Evolutionary conservation across 2,113 vertebrate genomes (phyloP), one percentile per base, ranked within the genome.

Genomic region (Pholis gunnellus): DNA sequence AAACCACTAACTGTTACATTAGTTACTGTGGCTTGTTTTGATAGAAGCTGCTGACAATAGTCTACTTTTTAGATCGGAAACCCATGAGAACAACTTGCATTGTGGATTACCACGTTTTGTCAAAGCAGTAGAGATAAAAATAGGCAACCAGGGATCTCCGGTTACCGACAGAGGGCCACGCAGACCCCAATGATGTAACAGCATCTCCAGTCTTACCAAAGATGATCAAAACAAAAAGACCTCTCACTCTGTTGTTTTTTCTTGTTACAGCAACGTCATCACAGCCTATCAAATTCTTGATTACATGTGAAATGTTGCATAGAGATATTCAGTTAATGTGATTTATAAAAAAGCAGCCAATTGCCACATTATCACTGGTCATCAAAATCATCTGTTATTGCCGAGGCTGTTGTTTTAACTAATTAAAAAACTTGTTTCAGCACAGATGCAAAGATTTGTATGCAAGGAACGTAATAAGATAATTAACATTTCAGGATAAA

Each of bases 181-280:
- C 52, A 66, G 60, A 72, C 69, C 68, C 59, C 57, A 31, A 20
- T 86, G 80, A 88, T 48, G 84, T 78, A 70, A 81, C 52, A 59
- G 69, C 64, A 25, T 80, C 56, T 25, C 40, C 66, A 2, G 14
- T 67, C 80, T 38, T 5, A 10, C 6, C 67, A 61, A 70, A 84
- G 81, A 78, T 57, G 0, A 2, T 14, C 2, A 20, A 8, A 9
- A 52, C 1, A 5, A 14, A 0, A 31, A 36, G 78, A 84, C 1
- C 0, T 54, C 38, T 65, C 82, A 87, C 86, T 71, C 68, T 60
- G 38, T 2, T 0, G 1, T 3, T 57, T 29, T 78, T 56, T 56
- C 20, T 2, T 11, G 4, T 5, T 4, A 18, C 44, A 42, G 4
- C 3, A 31, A 13, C 8, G 5, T 9, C 56, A 11, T 22, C 9